A percentile compares a stretch with the other conserved stretches of the same genome.
Conservation (phyloP, 2,797 vertebrate genomes). For the Clarias laeviceps region DNA sequence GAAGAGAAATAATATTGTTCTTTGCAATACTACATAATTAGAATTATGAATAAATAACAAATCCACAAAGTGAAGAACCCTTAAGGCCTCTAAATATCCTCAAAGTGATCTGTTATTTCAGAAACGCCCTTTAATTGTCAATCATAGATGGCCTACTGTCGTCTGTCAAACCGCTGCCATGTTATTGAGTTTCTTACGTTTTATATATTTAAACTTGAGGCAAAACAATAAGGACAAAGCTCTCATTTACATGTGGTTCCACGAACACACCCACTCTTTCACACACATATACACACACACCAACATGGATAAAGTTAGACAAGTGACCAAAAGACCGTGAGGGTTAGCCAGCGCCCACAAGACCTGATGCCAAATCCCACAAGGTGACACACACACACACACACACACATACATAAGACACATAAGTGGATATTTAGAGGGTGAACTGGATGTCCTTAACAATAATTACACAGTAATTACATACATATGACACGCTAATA, state of each 20-base stretch:
- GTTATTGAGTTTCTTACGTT: background rate
- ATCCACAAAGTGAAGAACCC: background rate
- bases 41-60: background rate
- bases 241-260: constrained; percentile 16
- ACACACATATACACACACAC: background rate
- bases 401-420: background rate
- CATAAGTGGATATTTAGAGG: background rate
- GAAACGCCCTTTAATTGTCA: background rate
- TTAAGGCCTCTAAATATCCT: background rate
- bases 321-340: background rate
- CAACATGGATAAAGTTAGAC: background rate
- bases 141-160: background rate
- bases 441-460: background rate
- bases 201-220: constrained; percentile 21
- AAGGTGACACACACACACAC: background rate
- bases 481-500: background rate
- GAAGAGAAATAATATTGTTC: background rate
- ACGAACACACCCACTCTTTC: background rate
- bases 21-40: background rate
- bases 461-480: background rate
- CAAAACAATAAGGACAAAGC: background rate
- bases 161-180: background rate
- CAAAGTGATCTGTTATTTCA: background rate
- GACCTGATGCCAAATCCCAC: constrained; percentile 8
- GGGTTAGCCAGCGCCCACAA: constrained; percentile 8